Evolutionary conservation across 2,888 invertebrate genomes (phyloP).

Genomic region (Oasisia sp.): DNA sequence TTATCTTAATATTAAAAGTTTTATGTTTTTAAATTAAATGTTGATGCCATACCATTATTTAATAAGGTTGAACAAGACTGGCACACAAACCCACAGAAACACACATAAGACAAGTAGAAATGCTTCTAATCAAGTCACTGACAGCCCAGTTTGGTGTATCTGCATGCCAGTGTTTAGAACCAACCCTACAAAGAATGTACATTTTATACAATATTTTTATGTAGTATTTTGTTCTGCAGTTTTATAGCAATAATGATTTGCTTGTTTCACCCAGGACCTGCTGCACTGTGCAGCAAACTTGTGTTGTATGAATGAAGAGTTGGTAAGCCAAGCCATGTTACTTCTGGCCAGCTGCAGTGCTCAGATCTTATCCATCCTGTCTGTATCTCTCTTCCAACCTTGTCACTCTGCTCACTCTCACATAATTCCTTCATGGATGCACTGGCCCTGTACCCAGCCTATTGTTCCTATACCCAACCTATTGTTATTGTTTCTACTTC

Average conservation of each 20-base stretch:
- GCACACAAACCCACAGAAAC: too few species aligned
- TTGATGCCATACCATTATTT: too few species aligned
- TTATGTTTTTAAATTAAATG: too few species aligned
- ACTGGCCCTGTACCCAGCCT: not conserved
- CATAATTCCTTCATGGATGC: not conserved
- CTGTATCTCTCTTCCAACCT: not conserved
- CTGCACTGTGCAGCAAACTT: not conserved
- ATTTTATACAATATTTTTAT: not conserved
- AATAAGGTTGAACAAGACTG: too few species aligned
- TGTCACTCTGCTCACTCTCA: not conserved
- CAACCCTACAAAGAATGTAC: not conserved
- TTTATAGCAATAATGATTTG: not conserved
- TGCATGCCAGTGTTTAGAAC: too few species aligned
- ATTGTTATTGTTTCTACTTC: not conserved
- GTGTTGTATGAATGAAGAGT: not conserved
- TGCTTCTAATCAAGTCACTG: too few species aligned
- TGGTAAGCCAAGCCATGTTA: slow-evolving; percentile 6
- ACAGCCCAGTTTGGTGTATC: too few species aligned
- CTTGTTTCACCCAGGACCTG: not conserved
- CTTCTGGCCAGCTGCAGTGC: not conserved
- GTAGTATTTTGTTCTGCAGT: not conserved
- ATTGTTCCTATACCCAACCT: not conserved
- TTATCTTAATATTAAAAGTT: too few species aligned
- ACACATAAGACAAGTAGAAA: too few species aligned
- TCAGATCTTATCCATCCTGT: not conserved